Evolutionary conservation across 35 echinoderm and acorn worm species (phyloP), one percentile per base, ranked within the genome.

Genomic region (Nesometra sesokonis): DNA sequence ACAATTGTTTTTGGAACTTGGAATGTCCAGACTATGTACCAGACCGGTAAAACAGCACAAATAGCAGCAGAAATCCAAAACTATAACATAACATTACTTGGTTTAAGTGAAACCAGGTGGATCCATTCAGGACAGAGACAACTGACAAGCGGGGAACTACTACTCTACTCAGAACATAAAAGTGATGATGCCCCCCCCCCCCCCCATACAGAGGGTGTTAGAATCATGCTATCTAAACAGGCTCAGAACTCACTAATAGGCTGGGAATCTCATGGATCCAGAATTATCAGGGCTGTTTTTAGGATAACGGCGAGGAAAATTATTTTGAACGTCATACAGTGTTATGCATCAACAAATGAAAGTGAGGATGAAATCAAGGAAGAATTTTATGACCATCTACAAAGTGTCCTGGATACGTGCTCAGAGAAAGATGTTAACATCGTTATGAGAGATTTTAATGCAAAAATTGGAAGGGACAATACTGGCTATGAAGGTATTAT

Each of bases 221-320:
- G 2, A n/a, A 17, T 86, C 32, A 19, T 87, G 30, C 77, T 87
- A 36, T 79, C 86, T 35, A 39, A 36, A 11, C 11, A 35, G 39
- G 77, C 86, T 7, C 0, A 87, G 3, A 36, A 29, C 0, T 17
- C 86, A 29, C 36, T 87, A 9, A 5, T 79, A 15, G 23, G 86
- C 30, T 87, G 86, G 86, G 86, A 87, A 79, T 31, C 86, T 31
- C 86, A 87, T 87, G 86, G 86, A 79, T 39, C 86, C 13, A 87
- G 86, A 46, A 80, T 87, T 46, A 87, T 87, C 36, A 87, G 11
- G 21, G 86, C 86, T 35, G 8, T 31, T n/a, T 87, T 87, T 34
- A 38, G 76, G 17, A 87, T 33, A 8, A 33, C 79, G 36, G 39
- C 33, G 76, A 87, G 79, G 47, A 79, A 79, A 23, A 79, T 79